Percentiles rank a stretch among this genome's conserved stretches.
phyloP scores from a whole-genome alignment of 2,113 vertebrate species.

The Cinclus mexicanus region DNA sequence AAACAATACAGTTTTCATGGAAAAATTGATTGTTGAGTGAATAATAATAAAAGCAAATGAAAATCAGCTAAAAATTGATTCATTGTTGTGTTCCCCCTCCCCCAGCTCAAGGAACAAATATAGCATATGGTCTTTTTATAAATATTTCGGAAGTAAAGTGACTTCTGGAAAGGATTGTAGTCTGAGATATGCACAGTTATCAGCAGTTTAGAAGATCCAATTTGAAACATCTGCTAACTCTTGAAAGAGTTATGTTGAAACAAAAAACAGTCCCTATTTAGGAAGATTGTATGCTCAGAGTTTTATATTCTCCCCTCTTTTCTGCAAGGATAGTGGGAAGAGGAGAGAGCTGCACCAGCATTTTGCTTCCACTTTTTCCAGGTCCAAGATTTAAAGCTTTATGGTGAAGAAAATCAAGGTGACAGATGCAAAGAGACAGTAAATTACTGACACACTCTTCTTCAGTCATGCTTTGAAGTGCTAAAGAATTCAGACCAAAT shows the following conservation, averaged over 20 bases:
- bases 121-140: constrained; percentile 56
- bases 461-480: constrained; percentile 66
- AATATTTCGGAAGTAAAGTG: constrained; percentile 60
- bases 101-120: background rate
- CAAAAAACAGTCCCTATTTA: constrained; percentile 12
- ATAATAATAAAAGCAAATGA: background rate
- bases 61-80: background rate
- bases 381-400: constrained; percentile 58
- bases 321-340: background rate
- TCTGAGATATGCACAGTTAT: constrained; percentile 49
- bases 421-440: constrained; percentile 56
- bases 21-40: background rate
- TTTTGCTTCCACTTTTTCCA: constrained; percentile 34
- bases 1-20: background rate
- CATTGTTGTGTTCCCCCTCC: background rate
- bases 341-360: background rate
- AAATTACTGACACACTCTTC: constrained; percentile 61
- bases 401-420: constrained; percentile 57
- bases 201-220: constrained; percentile 56
- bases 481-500: constrained; percentile 63
- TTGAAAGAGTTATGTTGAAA: constrained; percentile 50
- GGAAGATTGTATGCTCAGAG: background rate
- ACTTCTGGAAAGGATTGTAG: constrained; percentile 52
- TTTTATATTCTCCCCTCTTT: background rate
- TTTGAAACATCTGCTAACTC: constrained; percentile 68